Evolutionary conservation across 2,113 vertebrate genomes (phyloP), one percentile per base, ranked within the genome.

Genomic region (Ia io): DNA sequence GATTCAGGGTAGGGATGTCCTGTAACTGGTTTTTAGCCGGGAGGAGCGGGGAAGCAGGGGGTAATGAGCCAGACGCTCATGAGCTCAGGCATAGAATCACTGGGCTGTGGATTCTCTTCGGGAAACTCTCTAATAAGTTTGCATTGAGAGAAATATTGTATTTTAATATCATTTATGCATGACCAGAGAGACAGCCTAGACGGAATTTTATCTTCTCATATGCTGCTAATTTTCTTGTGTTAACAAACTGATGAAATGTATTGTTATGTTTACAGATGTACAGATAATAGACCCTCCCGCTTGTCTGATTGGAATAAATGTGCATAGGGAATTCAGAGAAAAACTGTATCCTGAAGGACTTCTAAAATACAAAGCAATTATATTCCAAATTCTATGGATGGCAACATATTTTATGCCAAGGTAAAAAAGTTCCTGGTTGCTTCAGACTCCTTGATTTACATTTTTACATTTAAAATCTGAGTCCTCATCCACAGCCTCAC

Each of bases 201-300:
- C 53, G 47, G 40, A 79, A 93, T 86, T 89, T 87, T 95, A 76
- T 49, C 61, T 91, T 90, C n/a, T 94, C 71, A 37, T 47, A 89
- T 76, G 10, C 69, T 53, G 42, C 42, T 59, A 83, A 40, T 61
- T 84, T 71, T 84, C 37, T 53, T 78, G 69, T 44, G 32, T 78
- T 84, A 70, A 90, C 28, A 91, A 94, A 79, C 73, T 78, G 82
- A n/a, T 63, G 51, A 85, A 88, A 94, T 89, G 14, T 73, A 76
- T 65, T 88, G 16, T 44, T 96, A 94, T 25, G 79, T 95, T 89
- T 91, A 94, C 82, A 93, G 65, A 67, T 91, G n/a, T 89, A 23
- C 47, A 95, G 32, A 92, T 42, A 89, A 86, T 18, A 91, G 42
- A 74, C 30, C 28, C 14, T 86, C 23, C 13, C n/a, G 32, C 28